Conservation (phyloP, 2,888 invertebrate genomes). For the Cecidostiba fungosa region DNA sequence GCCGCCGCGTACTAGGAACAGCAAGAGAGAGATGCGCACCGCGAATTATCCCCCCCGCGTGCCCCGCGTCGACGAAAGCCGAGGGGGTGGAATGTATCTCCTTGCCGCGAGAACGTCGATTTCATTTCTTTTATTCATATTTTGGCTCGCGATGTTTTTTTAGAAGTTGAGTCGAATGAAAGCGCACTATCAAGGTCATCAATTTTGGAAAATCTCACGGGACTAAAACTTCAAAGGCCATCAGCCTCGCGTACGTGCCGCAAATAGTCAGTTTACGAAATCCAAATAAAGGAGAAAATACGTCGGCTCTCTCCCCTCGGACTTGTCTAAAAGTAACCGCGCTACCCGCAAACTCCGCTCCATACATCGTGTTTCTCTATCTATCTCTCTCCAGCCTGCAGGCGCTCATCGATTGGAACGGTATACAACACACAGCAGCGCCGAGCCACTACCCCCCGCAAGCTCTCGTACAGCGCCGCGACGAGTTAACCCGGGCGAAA, state of each 20-base stretch:
- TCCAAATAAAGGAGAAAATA: neutral
- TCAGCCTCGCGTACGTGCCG: too few species aligned
- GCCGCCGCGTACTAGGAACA: conserved; percentile 74
- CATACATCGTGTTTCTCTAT: neutral
- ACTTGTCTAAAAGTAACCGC: neutral
- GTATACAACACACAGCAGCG: neutral
- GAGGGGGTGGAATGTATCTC: too few species aligned
- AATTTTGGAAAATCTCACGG: too few species aligned
- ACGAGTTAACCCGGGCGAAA: conserved; percentile 79
- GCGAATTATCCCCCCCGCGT: too few species aligned
- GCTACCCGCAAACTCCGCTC: neutral
- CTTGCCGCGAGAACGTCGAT: too few species aligned
- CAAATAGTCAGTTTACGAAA: neutral
- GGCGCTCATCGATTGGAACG: conserved; percentile 76
- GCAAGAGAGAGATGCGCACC: neutral
- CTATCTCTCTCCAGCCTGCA: conserved; percentile 53
- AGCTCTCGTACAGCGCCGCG: conserved; percentile 69
- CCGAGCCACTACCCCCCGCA: neutral
- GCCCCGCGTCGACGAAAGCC: too few species aligned
- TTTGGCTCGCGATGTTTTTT: too few species aligned
- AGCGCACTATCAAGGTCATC: neutral
- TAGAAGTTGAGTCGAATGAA: too few species aligned
- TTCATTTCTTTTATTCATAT: too few species aligned
- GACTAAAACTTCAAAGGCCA: too few species aligned
- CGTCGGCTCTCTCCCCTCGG: neutral